phyloP scores from a whole-genome alignment of 2,888 invertebrate species.

The Eupelmus urozonus region DNA sequence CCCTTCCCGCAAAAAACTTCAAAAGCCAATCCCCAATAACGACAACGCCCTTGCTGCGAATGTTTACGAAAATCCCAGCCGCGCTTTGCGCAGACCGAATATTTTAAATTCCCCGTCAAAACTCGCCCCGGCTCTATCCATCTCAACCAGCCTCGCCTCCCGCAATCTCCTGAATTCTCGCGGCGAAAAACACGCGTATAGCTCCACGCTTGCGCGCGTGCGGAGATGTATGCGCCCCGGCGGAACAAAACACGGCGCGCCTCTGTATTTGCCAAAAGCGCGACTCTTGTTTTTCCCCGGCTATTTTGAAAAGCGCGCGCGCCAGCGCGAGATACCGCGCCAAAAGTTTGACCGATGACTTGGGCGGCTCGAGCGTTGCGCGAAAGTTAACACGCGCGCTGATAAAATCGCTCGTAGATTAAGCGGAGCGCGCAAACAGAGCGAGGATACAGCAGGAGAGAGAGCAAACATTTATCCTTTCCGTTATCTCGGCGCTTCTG shows the following conservation, averaged over 20 bases:
- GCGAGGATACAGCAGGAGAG: background rate
- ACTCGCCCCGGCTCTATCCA: conserved; percentile 10
- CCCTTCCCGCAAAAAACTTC: background rate
- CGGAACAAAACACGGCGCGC: conserved; percentile 19
- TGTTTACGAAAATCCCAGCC: background rate
- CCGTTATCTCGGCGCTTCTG: background rate
- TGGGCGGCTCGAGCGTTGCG: background rate
- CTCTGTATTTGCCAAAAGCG: conserved; percentile 22
- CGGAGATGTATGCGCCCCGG: background rate
- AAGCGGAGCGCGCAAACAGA: background rate
- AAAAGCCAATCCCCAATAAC: background rate
- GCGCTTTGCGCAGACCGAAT: background rate
- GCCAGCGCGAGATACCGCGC: background rate
- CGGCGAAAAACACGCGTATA: conserved; percentile 14
- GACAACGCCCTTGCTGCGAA: too few species aligned
- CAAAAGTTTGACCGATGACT: conserved; percentile 32
- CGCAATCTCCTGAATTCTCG: background rate
- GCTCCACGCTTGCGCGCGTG: background rate
- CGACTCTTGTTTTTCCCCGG: conserved; percentile 15
- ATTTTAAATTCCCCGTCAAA: conserved; percentile 39
- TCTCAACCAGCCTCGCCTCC: background rate
- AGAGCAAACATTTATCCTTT: conserved; percentile 9
- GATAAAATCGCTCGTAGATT: conserved; percentile 8
- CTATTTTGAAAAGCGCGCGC: conserved; percentile 14
- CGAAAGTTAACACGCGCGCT: conserved; percentile 4